These are phyloP conservation scores for Dendropsophus ebraccatus DNA, from an alignment of 2,113 vertebrate species.

Conservation along the genomic window DNA sequence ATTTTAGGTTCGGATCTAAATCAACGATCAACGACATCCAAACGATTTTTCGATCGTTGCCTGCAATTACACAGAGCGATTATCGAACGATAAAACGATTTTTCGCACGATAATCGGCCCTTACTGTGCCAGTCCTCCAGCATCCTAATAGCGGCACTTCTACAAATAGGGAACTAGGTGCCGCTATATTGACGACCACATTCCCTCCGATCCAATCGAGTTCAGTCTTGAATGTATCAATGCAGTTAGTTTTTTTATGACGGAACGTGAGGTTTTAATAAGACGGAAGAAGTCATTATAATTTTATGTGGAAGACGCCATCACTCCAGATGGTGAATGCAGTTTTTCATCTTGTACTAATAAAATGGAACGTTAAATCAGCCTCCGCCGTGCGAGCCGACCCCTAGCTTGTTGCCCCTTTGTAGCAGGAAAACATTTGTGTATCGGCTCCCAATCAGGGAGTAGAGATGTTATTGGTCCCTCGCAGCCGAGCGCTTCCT, in stretches of 20 bases:
- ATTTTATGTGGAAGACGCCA: conserved; percentile 4
- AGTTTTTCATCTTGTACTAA: conserved; percentile 24
- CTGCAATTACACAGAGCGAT: no score
- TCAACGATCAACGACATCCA: no score
- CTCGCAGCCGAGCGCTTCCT: not conserved
- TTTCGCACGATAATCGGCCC: no score
- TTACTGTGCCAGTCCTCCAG: no score
- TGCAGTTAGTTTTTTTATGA: not conserved
- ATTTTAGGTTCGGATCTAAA: no score
- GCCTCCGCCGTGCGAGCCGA: not conserved
- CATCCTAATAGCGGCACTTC: no score
- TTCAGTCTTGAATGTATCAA: not conserved
- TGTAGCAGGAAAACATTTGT: conserved; percentile 4
- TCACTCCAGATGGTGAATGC: conserved; percentile 27
- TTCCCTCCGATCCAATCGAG: not conserved
- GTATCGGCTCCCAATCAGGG: not conserved
- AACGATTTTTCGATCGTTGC: no score
- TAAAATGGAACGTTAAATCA: conserved; percentile 37
- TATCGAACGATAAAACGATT: no score
- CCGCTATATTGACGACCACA: no score
- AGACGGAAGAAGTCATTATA: conserved; percentile 29
- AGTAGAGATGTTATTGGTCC: not conserved
- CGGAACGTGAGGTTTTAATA: conserved; percentile 18
- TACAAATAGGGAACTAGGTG: no score
- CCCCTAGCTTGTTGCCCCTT: not conserved